These are phyloP conservation scores for Gerris buenoi DNA, from an alignment of 1,140 invertebrate genomes.

Conservation along the genomic window DNA sequence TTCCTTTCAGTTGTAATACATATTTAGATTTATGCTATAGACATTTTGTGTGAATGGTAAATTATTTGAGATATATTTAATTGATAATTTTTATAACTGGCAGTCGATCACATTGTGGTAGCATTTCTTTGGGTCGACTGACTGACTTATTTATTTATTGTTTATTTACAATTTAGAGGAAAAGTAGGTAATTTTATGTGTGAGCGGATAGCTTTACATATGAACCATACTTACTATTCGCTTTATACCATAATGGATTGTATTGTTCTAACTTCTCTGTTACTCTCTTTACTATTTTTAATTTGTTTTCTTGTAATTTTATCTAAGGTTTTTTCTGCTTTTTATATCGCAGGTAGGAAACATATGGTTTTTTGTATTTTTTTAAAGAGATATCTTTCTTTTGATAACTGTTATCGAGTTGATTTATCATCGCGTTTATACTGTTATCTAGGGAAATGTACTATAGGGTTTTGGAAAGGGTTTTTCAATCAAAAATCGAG, in stretches of 20 bases:
- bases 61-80: no score
- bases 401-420: neutral
- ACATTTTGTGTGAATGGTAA: slow-evolving; percentile 7
- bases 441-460: slow-evolving; percentile 44
- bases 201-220: no score
- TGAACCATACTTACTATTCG: no score
- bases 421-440: slow-evolving; percentile 17
- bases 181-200: no score
- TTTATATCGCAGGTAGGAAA: neutral
- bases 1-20: neutral
- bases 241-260: neutral
- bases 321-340: neutral
- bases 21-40: slow-evolving; percentile 6
- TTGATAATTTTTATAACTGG: no score
- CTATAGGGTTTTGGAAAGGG: slow-evolving; percentile 58
- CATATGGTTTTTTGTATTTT: neutral
- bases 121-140: no score
- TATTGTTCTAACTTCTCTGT: neutral
- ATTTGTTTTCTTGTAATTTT: slow-evolving; percentile 2
- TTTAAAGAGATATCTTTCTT: neutral
- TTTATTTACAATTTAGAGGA: no score
- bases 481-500: slow-evolving; percentile 59
- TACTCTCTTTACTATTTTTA: neutral
- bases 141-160: no score
- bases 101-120: no score